Percentiles rank a stretch among this genome's conserved stretches.
Evolutionary conservation across 2,113 vertebrate genomes (phyloP).

Genomic region (Acanthochromis polyacanthus): DNA sequence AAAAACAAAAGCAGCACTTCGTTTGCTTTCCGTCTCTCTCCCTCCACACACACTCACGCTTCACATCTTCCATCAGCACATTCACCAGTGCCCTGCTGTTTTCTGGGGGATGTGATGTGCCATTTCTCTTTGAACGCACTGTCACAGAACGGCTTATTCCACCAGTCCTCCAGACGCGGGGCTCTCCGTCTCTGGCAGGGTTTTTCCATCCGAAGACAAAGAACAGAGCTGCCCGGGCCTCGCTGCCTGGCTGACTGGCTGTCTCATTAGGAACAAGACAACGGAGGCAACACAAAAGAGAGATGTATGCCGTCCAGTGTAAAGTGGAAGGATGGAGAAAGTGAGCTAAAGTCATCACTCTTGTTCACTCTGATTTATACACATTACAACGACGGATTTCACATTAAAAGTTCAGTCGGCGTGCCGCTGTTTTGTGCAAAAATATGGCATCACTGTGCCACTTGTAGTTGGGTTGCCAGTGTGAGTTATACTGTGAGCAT

Average conservation of each 20-base stretch:
- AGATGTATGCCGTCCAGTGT: conserved; percentile 29
- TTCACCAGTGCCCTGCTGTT: conserved; percentile 69
- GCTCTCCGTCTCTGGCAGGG: conserved; percentile 67
- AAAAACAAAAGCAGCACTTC: conserved; percentile 75
- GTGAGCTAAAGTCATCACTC: conserved; percentile 24
- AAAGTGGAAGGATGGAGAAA: conserved; percentile 25
- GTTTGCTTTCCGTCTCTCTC: conserved; percentile 38
- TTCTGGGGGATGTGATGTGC: conserved; percentile 74
- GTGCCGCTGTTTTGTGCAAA: neutral
- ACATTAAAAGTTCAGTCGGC: neutral
- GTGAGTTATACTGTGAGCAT: conserved; percentile 13
- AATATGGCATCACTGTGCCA: neutral
- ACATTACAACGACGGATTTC: neutral
- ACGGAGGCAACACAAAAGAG: conserved; percentile 49
- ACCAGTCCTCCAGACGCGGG: conserved; percentile 73
- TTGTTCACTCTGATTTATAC: conserved; percentile 3
- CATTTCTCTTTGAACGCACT: conserved; percentile 76
- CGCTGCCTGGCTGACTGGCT: conserved; percentile 48
- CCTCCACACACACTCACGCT: conserved; percentile 19
- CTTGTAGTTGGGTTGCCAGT: conserved; percentile 15
- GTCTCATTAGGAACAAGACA: conserved; percentile 70
- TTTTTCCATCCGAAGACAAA: conserved; percentile 73
- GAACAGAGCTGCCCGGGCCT: conserved; percentile 59
- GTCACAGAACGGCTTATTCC: conserved; percentile 79
- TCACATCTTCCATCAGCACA: conserved; percentile 72